Evolutionary conservation across 2,888 invertebrate species (phyloP).

Genomic region (Thecocarcelia acutangulata): DNA sequence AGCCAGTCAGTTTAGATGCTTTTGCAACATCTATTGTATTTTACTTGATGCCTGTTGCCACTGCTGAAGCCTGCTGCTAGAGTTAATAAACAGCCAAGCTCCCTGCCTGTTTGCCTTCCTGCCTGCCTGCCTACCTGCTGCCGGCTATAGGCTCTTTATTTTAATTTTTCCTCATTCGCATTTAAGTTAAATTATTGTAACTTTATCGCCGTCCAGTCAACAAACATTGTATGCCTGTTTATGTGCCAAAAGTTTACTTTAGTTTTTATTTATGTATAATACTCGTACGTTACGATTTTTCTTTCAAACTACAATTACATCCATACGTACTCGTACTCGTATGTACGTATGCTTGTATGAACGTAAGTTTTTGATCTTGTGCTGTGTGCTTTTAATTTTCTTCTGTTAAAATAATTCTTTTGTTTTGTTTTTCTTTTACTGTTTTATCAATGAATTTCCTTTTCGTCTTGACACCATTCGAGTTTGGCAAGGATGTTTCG

Average conservation of each 20-base stretch:
- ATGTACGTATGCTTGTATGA: too few species aligned
- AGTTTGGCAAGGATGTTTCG: conserved; percentile 53
- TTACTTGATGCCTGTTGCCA: conserved; percentile 31
- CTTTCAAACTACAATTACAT: not conserved
- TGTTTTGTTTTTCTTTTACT: conserved; percentile 11
- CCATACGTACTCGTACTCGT: too few species aligned
- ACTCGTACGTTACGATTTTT: not conserved
- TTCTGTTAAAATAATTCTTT: conserved; percentile 21
- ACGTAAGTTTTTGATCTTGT: conserved; percentile 24
- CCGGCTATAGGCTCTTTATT: conserved; percentile 46
- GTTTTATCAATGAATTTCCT: conserved; percentile 56
- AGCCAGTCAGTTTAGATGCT: too few species aligned
- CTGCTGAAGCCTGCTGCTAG: conserved; percentile 31
- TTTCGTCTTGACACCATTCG: conserved; percentile 43
- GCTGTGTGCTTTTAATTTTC: conserved; percentile 37
- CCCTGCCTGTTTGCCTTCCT: conserved; percentile 27
- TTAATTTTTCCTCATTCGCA: conserved; percentile 14
- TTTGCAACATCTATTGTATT: conserved; percentile 34
- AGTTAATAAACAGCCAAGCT: conserved; percentile 20
- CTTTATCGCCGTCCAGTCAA: conserved; percentile 61
- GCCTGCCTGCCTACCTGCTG: not conserved
- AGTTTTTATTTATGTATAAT: conserved; percentile 24
- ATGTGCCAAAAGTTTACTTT: conserved; percentile 31
- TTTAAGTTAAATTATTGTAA: conserved; percentile 58
- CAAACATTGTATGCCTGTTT: conserved; percentile 38